Conservation (phyloP, 2,797 vertebrate genomes). For the Lateolabrax maculatus region DNA sequence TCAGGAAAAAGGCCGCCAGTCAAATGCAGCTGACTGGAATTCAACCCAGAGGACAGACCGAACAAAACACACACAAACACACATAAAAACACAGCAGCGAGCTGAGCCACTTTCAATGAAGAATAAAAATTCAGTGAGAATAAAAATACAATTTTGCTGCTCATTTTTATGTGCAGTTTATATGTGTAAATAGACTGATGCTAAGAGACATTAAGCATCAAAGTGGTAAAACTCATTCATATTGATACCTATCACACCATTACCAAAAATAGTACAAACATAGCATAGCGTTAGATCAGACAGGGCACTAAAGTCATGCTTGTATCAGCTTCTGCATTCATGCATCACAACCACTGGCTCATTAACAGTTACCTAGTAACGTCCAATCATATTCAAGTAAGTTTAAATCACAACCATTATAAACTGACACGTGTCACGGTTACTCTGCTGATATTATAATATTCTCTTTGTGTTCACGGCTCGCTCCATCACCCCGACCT, state of each 20-base stretch:
- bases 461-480: not conserved
- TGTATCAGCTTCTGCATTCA: constrained; percentile 7
- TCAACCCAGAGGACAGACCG: constrained; percentile 19
- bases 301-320: not conserved
- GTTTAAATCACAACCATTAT: not conserved
- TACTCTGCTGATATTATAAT: not conserved
- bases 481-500: not conserved
- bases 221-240: not conserved
- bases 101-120: constrained; percentile 4
- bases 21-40: constrained; percentile 49
- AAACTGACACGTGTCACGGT: not conserved
- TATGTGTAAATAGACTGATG: not conserved
- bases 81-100: not conserved
- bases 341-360: not conserved
- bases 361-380: too few species aligned
- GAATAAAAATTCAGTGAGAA: not conserved
- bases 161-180: not conserved
- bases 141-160: not conserved
- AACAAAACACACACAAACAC: constrained; percentile 13
- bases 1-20: constrained; percentile 42
- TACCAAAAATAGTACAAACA: not conserved
- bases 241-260: not conserved
- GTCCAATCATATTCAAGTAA: not conserved
- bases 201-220: too few species aligned
- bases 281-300: not conserved